phyloP scores from a whole-genome alignment of 2,888 invertebrate species.

The Cylindroiulus punctatus region DNA sequence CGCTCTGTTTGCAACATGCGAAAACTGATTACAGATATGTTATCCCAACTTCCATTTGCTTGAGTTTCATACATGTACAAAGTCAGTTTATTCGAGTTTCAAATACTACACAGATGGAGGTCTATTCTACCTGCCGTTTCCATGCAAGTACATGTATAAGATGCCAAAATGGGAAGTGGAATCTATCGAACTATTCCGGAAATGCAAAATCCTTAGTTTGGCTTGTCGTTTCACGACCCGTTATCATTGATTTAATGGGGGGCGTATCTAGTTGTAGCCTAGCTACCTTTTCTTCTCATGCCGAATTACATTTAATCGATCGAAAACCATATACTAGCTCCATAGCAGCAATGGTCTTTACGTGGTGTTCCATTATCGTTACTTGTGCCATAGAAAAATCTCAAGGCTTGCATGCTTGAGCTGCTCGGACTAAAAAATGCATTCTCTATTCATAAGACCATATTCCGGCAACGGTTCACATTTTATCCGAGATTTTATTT shows the following conservation, averaged over 20 bases:
- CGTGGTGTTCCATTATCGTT: neutral
- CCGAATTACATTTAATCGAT: slow-evolving; percentile 14
- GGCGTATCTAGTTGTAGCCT: neutral
- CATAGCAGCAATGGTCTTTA: neutral
- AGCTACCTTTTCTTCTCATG: slow-evolving; percentile 36
- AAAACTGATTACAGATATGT: too few species aligned
- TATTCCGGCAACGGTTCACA: neutral
- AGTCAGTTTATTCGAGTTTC: too few species aligned
- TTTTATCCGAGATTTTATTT: neutral
- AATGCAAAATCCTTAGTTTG: neutral
- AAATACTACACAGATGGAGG: too few species aligned
- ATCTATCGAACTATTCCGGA: neutral
- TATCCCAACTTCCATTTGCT: too few species aligned
- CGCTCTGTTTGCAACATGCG: too few species aligned
- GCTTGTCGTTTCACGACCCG: neutral
- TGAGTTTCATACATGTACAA: too few species aligned
- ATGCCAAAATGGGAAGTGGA: neutral
- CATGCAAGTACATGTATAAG: too few species aligned
- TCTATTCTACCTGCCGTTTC: too few species aligned
- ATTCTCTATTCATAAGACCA: neutral
- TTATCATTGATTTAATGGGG: slow-evolving; percentile 10
- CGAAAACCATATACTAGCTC: neutral
- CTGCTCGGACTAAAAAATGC: neutral
- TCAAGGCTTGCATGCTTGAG: too few species aligned
- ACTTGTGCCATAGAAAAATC: neutral